Base-by-base conservation (phyloP, 2,888 invertebrate species). In the Meta bourneti region DNA sequence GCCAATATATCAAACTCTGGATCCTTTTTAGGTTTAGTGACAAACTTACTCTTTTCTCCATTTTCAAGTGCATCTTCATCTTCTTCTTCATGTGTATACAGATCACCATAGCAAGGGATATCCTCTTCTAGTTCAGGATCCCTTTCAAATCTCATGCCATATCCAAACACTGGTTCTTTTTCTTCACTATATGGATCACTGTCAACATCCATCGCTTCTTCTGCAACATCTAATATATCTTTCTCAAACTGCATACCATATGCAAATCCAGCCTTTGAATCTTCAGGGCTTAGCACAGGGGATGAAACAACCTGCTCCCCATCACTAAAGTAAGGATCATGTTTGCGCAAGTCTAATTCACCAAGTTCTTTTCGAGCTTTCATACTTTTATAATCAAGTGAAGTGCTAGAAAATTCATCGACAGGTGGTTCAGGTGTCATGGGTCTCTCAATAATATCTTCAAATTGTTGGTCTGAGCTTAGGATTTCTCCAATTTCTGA, bases 1-100 rank as follows among this genome's bases (percentile, higher is more conserved):
- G 97, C 97, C 90, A 98, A 95, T 93, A 97, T 97, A 95, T 98
- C 98, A 94, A 97, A 98, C 94, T 98, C 98, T 0, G 98, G 98
- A 0, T 98, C 97, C 94, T 98, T 98, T 13, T 83, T 77, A 20
- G 94, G 94, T 93, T 94, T 94, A 82, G 94, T 93, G 75, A 94
- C 94, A 71, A 94, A 93, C 92, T 89, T 77, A 74, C 81, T 6
- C 95, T 95, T 93, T 94, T 95, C 71, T 94, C 94, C 93, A n/a
- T 93, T 93, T 72, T 94, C 93, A 95, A 98, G 98, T 75, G 98
- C 98, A 94, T 98, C 98, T 95, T 98, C 98, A 75, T 98, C 95
- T 71, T 93, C 94, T 82, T 94, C 94, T 8, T 98, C 97, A 71
- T 95, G 95, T 48, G 95, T 94, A 92, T 95, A 95, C 11, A 95